Evolutionary conservation across 2,113 vertebrate species (phyloP).

Genomic region (Cyphomyrus plagiostoma): DNA sequence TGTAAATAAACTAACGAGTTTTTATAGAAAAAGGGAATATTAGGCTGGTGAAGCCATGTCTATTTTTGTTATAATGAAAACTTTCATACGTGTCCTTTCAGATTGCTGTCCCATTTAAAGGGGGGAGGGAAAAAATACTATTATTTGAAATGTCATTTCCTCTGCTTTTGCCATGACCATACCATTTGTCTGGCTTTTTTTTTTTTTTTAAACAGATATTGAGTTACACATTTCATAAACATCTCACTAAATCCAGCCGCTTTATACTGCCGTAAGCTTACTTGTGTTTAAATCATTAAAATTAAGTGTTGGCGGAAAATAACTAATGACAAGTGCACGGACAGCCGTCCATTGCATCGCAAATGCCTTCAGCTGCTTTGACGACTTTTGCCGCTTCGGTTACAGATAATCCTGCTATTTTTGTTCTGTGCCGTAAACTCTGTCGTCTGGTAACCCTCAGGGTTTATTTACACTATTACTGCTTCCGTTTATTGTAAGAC

Average conservation of each 20-base stretch:
- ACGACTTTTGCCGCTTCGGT: conserved; percentile 8
- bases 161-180: neutral
- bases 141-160: neutral
- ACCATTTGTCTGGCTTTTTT: neutral
- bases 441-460: conserved; percentile 33
- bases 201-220: neutral
- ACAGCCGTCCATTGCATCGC: conserved; percentile 10
- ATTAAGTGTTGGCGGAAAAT: conserved; percentile 21
- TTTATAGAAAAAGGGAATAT: conserved; percentile 64
- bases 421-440: conserved; percentile 24
- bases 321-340: conserved; percentile 5
- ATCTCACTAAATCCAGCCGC: conserved; percentile 2
- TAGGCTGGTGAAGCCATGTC: conserved; percentile 66
- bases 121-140: neutral
- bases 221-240: neutral
- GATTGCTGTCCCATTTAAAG: conserved; percentile 14
- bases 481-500: conserved; percentile 22
- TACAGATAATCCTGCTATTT: conserved; percentile 20
- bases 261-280: conserved; percentile 27
- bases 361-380: conserved; percentile 7
- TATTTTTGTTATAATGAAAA: conserved; percentile 71
- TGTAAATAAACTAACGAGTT: conserved; percentile 67
- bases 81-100: conserved; percentile 24
- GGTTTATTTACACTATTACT: conserved; percentile 16
- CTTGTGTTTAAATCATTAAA: conserved; percentile 14